Percentiles rank a stretch among this genome's conserved stretches.
phyloP scores from a whole-genome alignment of 2,888 invertebrate genomes.

The Beris chalybata region DNA sequence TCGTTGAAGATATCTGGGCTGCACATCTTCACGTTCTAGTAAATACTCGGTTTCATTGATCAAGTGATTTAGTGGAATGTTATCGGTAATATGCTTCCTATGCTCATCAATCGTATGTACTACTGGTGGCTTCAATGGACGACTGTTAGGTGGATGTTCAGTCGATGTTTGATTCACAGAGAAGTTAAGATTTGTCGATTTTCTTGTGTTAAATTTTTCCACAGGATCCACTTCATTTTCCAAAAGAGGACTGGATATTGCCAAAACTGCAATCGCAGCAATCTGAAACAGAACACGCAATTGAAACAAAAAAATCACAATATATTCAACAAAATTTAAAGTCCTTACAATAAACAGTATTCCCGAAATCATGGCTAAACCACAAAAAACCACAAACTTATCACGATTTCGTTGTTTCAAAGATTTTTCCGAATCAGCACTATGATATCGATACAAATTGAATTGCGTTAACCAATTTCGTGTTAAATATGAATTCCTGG shows the following conservation, averaged over 20 bases:
- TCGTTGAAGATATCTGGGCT: constrained; percentile 14
- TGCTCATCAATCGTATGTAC: not conserved
- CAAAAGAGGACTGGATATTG: not conserved
- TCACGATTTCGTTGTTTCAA: constrained; percentile 1
- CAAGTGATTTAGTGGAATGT: not conserved
- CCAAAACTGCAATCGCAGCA: not conserved
- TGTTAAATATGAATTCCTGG: constrained; percentile 5
- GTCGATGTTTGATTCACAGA: constrained; percentile 1
- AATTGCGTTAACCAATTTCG: constrained; percentile 29
- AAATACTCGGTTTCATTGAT: constrained; percentile 30
- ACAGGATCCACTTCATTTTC: not conserved
- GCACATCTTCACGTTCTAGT: constrained; percentile 33
- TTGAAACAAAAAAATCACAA: not conserved
- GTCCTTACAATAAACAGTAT: constrained; percentile 5
- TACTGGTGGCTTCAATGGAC: not conserved
- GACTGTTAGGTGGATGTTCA: not conserved
- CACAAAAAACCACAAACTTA: constrained; percentile 1
- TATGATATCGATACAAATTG: constrained; percentile 32
- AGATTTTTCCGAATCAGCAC: constrained; percentile 2
- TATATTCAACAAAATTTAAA: not conserved
- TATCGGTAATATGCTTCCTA: not conserved
- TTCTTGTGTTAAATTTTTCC: not conserved
- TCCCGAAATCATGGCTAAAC: not conserved
- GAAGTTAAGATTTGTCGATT: not conserved
- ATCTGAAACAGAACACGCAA: not conserved